Conservation (phyloP, 2,888 invertebrate genomes). For the Galerucella pusilla region DNA sequence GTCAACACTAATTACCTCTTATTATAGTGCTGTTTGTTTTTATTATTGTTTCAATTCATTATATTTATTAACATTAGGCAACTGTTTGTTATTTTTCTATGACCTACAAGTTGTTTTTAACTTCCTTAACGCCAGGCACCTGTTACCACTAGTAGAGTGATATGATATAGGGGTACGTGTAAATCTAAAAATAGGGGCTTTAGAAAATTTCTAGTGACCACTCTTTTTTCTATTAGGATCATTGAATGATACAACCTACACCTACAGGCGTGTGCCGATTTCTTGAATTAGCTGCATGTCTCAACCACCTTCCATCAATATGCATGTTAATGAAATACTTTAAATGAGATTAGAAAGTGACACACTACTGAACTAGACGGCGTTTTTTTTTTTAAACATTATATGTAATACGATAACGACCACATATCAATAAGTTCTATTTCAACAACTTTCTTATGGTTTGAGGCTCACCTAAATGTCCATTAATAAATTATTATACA, state of each 20-base stretch:
- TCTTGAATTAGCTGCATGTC: slow-evolving; percentile 20
- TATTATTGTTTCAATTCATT: too few species aligned
- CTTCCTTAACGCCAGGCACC: too few species aligned
- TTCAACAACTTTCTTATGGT: slow-evolving; percentile 33
- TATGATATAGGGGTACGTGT: too few species aligned
- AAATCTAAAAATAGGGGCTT: too few species aligned
- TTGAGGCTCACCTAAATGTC: slow-evolving; percentile 17
- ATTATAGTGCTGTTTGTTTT: too few species aligned
- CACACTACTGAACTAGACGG: slow-evolving; percentile 32
- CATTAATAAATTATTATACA: slow-evolving; percentile 2
- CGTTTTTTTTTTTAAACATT: slow-evolving; percentile 18
- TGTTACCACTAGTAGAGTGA: too few species aligned
- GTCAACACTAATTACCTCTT: too few species aligned
- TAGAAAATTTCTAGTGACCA: too few species aligned
- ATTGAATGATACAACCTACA: slow-evolving; percentile 26
- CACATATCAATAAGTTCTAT: slow-evolving; percentile 28
- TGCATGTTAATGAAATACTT: slow-evolving; percentile 36
- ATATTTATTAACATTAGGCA: too few species aligned
- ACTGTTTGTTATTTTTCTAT: too few species aligned
- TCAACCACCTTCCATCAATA: slow-evolving; percentile 26
- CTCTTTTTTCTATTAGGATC: slow-evolving; percentile 20
- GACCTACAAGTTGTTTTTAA: too few species aligned
- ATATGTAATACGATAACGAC: slow-evolving; percentile 24
- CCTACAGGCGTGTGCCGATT: slow-evolving; percentile 29
- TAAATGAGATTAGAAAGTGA: slow-evolving; percentile 33